Evolutionary conservation across 2,797 vertebrate species (phyloP).

Genomic region (Tragelaphus eurycerus): DNA sequence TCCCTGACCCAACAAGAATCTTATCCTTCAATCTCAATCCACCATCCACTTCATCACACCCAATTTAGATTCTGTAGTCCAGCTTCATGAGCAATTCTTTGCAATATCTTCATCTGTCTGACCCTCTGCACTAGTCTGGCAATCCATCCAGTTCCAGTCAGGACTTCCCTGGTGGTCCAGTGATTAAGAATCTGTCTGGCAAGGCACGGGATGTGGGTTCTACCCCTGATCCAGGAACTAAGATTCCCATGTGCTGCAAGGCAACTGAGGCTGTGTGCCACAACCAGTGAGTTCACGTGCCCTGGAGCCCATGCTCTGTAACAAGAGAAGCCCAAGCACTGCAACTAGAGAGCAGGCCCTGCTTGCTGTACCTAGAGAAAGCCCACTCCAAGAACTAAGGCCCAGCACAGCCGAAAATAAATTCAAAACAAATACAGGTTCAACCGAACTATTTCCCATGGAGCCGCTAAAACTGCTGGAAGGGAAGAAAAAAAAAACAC

Average conservation of each 20-base stretch:
- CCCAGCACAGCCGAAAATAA: neutral
- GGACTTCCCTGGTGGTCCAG: neutral
- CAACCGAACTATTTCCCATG: neutral
- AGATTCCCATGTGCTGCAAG: neutral
- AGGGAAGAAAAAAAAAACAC: neutral
- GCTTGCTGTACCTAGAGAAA: neutral
- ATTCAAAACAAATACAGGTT: neutral
- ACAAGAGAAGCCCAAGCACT: neutral
- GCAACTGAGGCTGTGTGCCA: accelerated
- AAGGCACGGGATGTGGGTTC: neutral
- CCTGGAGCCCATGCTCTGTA: neutral
- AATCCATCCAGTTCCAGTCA: neutral
- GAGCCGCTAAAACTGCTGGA: neutral
- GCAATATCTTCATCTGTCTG: neutral
- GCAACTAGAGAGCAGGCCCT: neutral
- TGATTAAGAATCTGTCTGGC: neutral
- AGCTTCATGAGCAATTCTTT: neutral
- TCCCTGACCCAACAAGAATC: neutral
- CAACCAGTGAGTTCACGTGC: neutral
- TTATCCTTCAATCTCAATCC: neutral
- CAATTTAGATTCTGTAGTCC: neutral
- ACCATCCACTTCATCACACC: neutral
- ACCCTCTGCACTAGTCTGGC: neutral
- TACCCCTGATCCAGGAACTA: neutral
- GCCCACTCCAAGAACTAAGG: neutral